Evolutionary conservation across 2,113 vertebrate genomes (phyloP).

Genomic region (Apodemus speciosus): DNA sequence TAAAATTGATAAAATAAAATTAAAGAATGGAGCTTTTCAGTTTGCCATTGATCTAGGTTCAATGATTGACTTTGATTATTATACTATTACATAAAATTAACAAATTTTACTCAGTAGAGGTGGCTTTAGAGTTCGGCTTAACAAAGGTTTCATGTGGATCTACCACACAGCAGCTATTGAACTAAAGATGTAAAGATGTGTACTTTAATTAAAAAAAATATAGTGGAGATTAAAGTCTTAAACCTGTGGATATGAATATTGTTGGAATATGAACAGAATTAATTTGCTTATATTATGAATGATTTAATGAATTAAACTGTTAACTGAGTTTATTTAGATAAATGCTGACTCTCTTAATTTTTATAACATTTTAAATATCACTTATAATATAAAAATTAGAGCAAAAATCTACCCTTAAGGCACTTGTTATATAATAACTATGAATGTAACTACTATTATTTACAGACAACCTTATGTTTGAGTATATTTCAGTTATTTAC

Average conservation of each 20-base stretch:
- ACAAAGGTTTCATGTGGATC: neutral
- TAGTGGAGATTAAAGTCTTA: neutral
- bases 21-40: neutral
- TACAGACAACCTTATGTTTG: neutral
- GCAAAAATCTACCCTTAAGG: neutral
- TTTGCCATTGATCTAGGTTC: conserved; percentile 11
- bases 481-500: neutral
- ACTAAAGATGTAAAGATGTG: neutral
- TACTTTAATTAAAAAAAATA: conserved; percentile 9
- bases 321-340: neutral
- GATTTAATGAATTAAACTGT: conserved; percentile 18
- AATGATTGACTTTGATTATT: conserved; percentile 48
- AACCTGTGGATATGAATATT: neutral
- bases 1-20: neutral
- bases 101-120: conserved; percentile 51
- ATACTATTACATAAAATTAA: conserved; percentile 22
- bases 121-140: conserved; percentile 56
- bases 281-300: conserved; percentile 37
- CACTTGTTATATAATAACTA: neutral
- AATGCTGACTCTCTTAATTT: neutral
- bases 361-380: conserved; percentile 18
- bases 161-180: neutral
- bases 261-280: conserved; percentile 49
- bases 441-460: neutral
- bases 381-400: neutral